Base-by-base conservation (phyloP, 2,888 invertebrate species). In the Eudemis profundana region DNA sequence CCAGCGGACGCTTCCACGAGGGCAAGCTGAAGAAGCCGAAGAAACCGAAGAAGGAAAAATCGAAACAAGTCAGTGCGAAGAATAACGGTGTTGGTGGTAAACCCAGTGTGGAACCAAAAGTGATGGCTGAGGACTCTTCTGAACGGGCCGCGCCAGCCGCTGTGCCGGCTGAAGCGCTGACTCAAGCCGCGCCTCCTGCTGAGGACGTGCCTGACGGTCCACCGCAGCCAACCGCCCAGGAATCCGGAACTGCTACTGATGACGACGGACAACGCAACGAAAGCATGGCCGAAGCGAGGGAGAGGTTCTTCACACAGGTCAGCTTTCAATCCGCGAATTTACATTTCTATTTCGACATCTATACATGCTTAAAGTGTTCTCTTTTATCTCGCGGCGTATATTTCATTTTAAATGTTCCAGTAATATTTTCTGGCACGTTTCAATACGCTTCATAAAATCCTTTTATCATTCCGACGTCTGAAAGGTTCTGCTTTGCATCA, bases 291-390 rank as follows among this genome's bases (percentile, higher is more conserved):
- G 84, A 82, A 53, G 92, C 92, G 17, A 82, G 92, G 72, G 91
- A 91, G 76, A 85, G 91, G 68, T 92, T 92, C 79, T 91, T 92
- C 70, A 84, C 84, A 74, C 87, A 91, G 92, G 92, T 91, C 86
- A 70, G 67, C 44, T 36, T 56, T 17, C 17, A 14, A 4, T 23
- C 27, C 27, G 19, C 3, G 38, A 61, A 29, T 56, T 62, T 23
- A 17, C 14, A 46, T 15, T 33, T 29, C 7, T 21, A 29, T 8
- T 29, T 33, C 14, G n/a, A 42, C 21, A 44, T 38, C 46, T 46
- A 57, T 64, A 47, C 23, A 40, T 33, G 50, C 63, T 57, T 15
- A 19, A 63, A 49, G 40, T 21, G 21, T 44, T 38, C 33, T 33
- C 33, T 40, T 42, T 57, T 23, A 50, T 57, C 57, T 27, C 3